Percentiles rank a stretch among this genome's conserved stretches.
Evolutionary conservation across 2,888 invertebrate species (phyloP).

Genomic region (Brassicogethes aeneus): DNA sequence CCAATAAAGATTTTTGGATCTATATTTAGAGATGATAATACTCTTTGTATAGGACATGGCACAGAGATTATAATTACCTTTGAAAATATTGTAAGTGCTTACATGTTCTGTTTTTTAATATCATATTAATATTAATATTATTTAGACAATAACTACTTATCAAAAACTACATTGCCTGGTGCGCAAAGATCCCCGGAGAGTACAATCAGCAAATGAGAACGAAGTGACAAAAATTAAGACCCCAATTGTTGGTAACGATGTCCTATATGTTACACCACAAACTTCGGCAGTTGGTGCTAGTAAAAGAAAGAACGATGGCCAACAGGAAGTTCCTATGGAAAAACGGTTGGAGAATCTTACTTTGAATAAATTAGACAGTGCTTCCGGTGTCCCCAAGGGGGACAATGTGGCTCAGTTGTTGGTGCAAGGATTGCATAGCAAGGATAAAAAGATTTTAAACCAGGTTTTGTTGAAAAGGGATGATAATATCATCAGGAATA

Average conservation of each 20-base stretch:
- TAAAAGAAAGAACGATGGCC: conserved; percentile 35
- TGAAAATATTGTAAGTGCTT: conserved; percentile 48
- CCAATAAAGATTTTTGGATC: conserved; percentile 49
- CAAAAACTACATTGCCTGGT: conserved; percentile 44
- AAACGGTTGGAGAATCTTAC: conserved; percentile 72
- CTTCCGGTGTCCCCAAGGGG: conserved; percentile 46
- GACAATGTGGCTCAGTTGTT: conserved; percentile 74
- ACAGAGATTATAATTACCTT: conserved; percentile 47
- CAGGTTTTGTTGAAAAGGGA: conserved; percentile 63
- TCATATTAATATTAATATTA: no score
- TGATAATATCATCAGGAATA: conserved; percentile 58
- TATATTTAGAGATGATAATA: conserved; percentile 35
- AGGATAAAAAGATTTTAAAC: conserved; percentile 63
- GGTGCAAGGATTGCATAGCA: conserved; percentile 78
- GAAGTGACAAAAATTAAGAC: conserved; percentile 38
- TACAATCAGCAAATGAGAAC: conserved; percentile 23
- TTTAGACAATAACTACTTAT: conserved; percentile 16
- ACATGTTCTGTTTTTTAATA: no score
- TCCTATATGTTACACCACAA: conserved; percentile 44
- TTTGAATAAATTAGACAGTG: conserved; percentile 47
- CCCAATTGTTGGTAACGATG: conserved; percentile 40
- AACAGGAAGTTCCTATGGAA: conserved; percentile 68
- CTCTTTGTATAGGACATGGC: conserved; percentile 51
- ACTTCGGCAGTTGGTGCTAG: conserved; percentile 20
- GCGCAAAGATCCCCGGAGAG: conserved; percentile 35